A percentile compares a stretch with the other conserved stretches of the same genome.
phyloP scores from a whole-genome alignment of 2,113 vertebrate genomes.

The Ancistrus triradiatus region DNA sequence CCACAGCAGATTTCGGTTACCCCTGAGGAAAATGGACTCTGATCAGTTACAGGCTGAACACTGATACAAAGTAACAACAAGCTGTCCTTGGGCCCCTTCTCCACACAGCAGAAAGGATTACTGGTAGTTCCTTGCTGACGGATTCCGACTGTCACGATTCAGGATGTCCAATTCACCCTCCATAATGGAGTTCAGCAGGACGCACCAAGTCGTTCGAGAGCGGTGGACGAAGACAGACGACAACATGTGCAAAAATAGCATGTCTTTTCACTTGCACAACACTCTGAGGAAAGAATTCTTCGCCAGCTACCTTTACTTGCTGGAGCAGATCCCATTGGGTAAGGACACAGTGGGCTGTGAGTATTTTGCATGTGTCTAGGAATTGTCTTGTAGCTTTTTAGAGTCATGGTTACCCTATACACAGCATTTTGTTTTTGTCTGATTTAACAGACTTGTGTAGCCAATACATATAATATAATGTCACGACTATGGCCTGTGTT shows the following conservation, averaged over 20 bases:
- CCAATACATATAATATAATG: too few relatives aligned
- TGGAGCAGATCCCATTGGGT: conserved; percentile 88
- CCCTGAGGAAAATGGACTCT: conserved; percentile 62
- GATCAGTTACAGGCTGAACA: conserved; percentile 58
- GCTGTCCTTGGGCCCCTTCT: conserved; percentile 29
- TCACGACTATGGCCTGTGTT: too few relatives aligned
- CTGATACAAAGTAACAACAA: conserved; percentile 69
- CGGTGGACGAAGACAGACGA: conserved; percentile 85
- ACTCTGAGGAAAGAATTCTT: conserved; percentile 88
- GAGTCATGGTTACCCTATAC: not conserved
- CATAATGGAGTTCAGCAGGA: conserved; percentile 71
- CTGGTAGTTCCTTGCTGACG: not conserved
- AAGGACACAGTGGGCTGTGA: conserved; percentile 51
- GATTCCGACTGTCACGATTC: not conserved
- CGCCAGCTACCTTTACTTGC: conserved; percentile 88
- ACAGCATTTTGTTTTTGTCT: too few relatives aligned
- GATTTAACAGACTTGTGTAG: too few relatives aligned
- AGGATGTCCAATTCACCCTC: not conserved
- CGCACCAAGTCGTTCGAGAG: conserved; percentile 82
- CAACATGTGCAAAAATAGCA: conserved; percentile 86
- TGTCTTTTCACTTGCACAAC: conserved; percentile 88
- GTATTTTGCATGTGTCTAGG: not conserved
- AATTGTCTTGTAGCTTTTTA: too few relatives aligned
- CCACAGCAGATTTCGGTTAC: conserved; percentile 57
- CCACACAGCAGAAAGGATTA: not conserved